phyloP scores from a whole-genome alignment of 2,888 invertebrate species.

The Netelia virgata region DNA sequence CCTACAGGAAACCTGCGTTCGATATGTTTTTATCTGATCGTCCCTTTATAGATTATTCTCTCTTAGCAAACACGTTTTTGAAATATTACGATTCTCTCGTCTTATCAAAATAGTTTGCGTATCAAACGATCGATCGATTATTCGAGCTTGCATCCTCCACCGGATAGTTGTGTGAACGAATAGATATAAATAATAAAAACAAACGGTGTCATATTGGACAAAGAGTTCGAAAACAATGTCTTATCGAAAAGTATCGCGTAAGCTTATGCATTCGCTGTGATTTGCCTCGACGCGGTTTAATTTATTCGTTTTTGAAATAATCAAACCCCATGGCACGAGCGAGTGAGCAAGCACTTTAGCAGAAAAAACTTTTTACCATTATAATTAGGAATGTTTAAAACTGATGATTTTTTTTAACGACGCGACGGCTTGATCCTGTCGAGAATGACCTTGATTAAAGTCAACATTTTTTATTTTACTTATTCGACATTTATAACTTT shows the following conservation, averaged over 20 bases:
- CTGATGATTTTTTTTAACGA: neutral
- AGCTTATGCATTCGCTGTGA: neutral
- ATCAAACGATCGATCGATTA: conserved; percentile 2
- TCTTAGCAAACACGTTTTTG: neutral
- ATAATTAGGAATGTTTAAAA: neutral
- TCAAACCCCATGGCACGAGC: neutral
- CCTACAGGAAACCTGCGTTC: neutral
- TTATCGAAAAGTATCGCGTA: neutral
- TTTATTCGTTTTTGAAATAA: neutral
- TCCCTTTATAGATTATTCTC: neutral
- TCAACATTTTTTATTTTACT: neutral
- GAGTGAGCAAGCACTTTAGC: no score
- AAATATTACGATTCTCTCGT: neutral
- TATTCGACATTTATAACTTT: neutral
- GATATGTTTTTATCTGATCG: neutral
- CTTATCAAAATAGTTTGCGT: neutral
- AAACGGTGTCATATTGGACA: conserved; percentile 41
- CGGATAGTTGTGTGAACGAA: conserved; percentile 29
- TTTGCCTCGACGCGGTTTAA: neutral
- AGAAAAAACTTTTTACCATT: neutral
- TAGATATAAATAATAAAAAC: conserved; percentile 59
- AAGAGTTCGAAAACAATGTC: conserved; percentile 7
- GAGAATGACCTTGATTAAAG: neutral
- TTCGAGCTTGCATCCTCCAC: conserved; percentile 14
- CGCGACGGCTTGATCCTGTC: neutral